Conservation (phyloP, 37 sponge, comb jelly and placozoan genomes). For the Chondrilla cf. caribensis region DNA sequence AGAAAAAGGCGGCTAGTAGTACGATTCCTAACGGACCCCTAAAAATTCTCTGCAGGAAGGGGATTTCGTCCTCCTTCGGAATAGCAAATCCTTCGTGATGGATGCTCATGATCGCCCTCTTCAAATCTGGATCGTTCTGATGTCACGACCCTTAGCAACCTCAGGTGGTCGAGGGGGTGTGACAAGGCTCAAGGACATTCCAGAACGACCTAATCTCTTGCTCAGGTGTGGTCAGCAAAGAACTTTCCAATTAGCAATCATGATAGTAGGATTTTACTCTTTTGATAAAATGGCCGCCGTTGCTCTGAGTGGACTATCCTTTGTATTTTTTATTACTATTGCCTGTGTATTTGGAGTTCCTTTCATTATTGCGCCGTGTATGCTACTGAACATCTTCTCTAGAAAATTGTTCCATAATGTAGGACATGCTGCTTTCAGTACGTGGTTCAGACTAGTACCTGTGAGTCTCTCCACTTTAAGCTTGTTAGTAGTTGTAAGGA, state of each 20-base stretch:
- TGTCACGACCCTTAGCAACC: too few relatives aligned
- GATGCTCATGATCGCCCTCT: background rate
- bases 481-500: too few relatives aligned
- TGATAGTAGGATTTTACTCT: background rate
- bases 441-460: slow-evolving; percentile 43
- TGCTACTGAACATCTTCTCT: background rate
- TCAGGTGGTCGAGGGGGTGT: too few relatives aligned
- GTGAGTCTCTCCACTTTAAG: slow-evolving; percentile 30
- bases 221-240: too few relatives aligned
- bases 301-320: slow-evolving; percentile 36
- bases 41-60: background rate
- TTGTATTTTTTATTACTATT: slow-evolving; percentile 18
- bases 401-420: background rate
- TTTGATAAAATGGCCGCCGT: slow-evolving; percentile 1
- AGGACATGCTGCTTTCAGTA: background rate
- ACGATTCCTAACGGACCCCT: background rate
- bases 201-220: too few relatives aligned
- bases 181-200: too few relatives aligned
- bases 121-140: too few relatives aligned
- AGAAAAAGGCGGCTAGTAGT: background rate
- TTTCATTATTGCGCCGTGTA: slow-evolving; percentile 18
- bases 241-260: too few relatives aligned
- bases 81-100: slow-evolving; percentile 11
- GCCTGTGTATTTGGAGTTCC: slow-evolving; percentile 35
- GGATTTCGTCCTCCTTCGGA: background rate